Conservation (phyloP, 2,888 invertebrate genomes). For the Hydraecia micacea region DNA sequence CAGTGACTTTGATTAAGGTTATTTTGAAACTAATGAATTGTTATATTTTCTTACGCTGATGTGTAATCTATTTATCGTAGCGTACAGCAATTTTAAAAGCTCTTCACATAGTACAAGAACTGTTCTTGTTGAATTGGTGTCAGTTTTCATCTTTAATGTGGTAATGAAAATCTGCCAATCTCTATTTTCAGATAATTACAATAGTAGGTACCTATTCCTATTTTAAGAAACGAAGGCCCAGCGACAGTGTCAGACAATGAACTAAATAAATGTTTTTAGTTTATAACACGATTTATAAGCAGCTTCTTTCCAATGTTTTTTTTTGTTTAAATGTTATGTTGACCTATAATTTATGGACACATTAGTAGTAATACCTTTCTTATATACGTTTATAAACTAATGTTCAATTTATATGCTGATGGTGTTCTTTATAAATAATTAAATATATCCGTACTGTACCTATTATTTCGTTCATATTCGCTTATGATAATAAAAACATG, state of each 20-base stretch:
- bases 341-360: background rate
- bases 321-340: background rate
- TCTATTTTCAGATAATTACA: constrained; percentile 6
- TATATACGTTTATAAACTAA: too few relatives aligned
- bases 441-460: background rate
- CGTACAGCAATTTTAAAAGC: background rate
- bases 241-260: constrained; percentile 28
- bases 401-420: background rate
- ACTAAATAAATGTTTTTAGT: constrained; percentile 12
- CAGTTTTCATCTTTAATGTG: background rate
- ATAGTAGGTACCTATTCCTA: constrained; percentile 1
- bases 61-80: constrained; percentile 1
- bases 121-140: background rate
- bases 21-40: background rate
- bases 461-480: background rate
- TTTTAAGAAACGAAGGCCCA: constrained; percentile 33
- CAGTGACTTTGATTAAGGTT: background rate
- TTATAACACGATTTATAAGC: background rate
- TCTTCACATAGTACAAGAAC: background rate
- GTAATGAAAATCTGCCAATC: constrained; percentile 10
- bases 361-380: too few relatives aligned
- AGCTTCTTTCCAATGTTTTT: background rate
- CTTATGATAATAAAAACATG: background rate
- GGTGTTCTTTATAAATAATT: background rate
- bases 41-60: background rate